phyloP scores from a whole-genome alignment of 2,113 vertebrate genomes.

The Myotis brandtii region DNA sequence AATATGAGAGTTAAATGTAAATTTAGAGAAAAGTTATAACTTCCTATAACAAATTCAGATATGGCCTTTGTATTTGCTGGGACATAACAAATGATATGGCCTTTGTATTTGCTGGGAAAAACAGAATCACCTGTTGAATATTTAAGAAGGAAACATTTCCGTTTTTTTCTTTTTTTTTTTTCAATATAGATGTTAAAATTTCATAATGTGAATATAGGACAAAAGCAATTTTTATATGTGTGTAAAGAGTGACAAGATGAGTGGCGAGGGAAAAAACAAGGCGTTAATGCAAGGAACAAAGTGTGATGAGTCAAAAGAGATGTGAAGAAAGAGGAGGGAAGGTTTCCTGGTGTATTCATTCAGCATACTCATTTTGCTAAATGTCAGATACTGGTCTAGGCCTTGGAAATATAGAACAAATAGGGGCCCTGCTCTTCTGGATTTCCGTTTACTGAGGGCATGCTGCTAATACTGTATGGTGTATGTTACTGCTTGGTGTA shows the following conservation, averaged over 20 bases:
- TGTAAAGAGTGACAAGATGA: neutral
- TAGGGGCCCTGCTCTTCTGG: neutral
- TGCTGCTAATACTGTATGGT: neutral
- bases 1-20: neutral
- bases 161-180: slow-evolving; percentile 48
- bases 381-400: neutral
- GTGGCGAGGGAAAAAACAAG: neutral
- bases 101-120: neutral
- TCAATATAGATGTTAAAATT: neutral
- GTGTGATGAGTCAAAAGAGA: neutral
- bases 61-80: neutral
- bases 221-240: neutral
- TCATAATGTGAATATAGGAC: neutral
- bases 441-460: neutral
- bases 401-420: neutral
- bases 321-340: neutral
- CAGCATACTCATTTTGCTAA: neutral
- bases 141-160: slow-evolving; percentile 36
- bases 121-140: neutral
- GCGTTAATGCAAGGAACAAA: neutral
- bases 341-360: neutral
- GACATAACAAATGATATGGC: slow-evolving; percentile 68
- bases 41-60: slow-evolving; percentile 70
- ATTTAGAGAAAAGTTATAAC: slow-evolving; percentile 64
- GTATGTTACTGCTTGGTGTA: neutral